These are phyloP conservation scores for Sussaba pulchella DNA, from an alignment of 2,888 invertebrate species.

Conservation along the genomic window DNA sequence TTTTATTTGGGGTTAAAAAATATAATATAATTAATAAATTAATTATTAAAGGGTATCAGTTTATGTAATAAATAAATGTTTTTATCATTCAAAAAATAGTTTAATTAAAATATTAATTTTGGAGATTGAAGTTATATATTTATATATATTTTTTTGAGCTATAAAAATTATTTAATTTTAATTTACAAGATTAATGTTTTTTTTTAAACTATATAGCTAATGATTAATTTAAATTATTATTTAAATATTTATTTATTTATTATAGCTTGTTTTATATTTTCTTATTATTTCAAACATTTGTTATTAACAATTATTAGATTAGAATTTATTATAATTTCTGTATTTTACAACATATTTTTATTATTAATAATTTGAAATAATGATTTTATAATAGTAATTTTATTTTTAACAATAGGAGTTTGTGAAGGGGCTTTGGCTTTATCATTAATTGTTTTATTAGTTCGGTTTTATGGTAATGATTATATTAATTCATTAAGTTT, in stretches of 20 bases:
- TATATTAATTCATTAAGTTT: slow-evolving; percentile 87
- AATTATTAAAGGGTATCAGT: slow-evolving; percentile 78
- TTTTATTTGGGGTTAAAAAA: slow-evolving; percentile 86
- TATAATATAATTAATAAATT: slow-evolving; percentile 86
- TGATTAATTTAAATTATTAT: slow-evolving; percentile 75
- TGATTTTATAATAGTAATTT: slow-evolving; percentile 86
- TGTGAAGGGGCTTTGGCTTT: slow-evolving; percentile 89
- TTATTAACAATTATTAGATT: slow-evolving; percentile 85
- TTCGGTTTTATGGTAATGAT: slow-evolving; percentile 88
- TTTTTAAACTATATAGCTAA: slow-evolving; percentile 87
- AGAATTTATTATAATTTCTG: slow-evolving; percentile 86
- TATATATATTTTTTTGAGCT: slow-evolving; percentile 87
- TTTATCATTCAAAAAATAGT: slow-evolving; percentile 87
- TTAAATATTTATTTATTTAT: slow-evolving; percentile 64
- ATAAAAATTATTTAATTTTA: slow-evolving; percentile 87
- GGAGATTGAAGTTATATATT: slow-evolving; percentile 89
- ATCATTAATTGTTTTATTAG: slow-evolving; percentile 87
- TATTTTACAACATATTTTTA: slow-evolving; percentile 78
- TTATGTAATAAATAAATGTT: slow-evolving; percentile 83
- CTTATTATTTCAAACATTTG: slow-evolving; percentile 80
- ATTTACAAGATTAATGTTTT: slow-evolving; percentile 90
- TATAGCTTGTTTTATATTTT: slow-evolving; percentile 76
- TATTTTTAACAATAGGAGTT: slow-evolving; percentile 88
- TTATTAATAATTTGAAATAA: slow-evolving; percentile 82
- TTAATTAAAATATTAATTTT: slow-evolving; percentile 90